A percentile compares a stretch with the other conserved stretches of the same genome.
These are phyloP conservation scores for Sialis lutaria DNA, from an alignment of 2,888 invertebrate genomes.

Conservation along the genomic window DNA sequence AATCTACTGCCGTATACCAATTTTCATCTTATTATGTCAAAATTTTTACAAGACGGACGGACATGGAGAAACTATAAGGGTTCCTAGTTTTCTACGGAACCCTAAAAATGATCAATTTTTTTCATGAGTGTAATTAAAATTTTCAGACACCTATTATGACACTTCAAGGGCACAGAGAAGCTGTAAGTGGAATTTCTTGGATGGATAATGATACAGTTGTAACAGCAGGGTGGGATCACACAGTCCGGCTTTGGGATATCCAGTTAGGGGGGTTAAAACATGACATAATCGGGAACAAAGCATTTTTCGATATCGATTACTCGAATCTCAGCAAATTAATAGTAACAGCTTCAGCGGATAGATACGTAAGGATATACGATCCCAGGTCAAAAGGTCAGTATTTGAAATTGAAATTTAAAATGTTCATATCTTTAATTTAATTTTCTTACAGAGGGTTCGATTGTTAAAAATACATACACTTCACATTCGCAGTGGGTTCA, in stretches of 20 bases:
- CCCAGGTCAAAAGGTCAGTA: conserved; percentile 63
- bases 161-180: conserved; percentile 83
- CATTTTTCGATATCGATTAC: conserved; percentile 74
- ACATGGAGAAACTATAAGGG: too few relatives aligned
- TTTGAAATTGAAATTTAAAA: conserved; percentile 2
- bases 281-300: conserved; percentile 76
- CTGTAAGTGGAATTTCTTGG: conserved; percentile 75
- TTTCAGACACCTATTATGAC: conserved; percentile 65
- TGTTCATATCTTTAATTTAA: background rate
- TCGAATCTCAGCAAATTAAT: conserved; percentile 58
- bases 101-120: background rate
- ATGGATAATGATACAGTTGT: conserved; percentile 57
- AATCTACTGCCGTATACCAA: too few relatives aligned
- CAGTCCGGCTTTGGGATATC: conserved; percentile 86
- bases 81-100: too few relatives aligned
- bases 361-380: conserved; percentile 82
- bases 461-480: conserved; percentile 76
- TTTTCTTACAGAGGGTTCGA: conserved; percentile 48
- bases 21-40: too few relatives aligned
- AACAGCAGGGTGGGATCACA: conserved; percentile 91
- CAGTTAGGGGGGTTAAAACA: conserved; percentile 62
- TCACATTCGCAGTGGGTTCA: conserved; percentile 89
- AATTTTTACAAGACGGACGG: too few relatives aligned
- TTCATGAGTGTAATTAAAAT: background rate
- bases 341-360: conserved; percentile 79